A percentile compares a stretch with the other conserved stretches of the same genome.
Conservation (phyloP, 2,113 vertebrate genomes). For the Proteles cristata region DNA sequence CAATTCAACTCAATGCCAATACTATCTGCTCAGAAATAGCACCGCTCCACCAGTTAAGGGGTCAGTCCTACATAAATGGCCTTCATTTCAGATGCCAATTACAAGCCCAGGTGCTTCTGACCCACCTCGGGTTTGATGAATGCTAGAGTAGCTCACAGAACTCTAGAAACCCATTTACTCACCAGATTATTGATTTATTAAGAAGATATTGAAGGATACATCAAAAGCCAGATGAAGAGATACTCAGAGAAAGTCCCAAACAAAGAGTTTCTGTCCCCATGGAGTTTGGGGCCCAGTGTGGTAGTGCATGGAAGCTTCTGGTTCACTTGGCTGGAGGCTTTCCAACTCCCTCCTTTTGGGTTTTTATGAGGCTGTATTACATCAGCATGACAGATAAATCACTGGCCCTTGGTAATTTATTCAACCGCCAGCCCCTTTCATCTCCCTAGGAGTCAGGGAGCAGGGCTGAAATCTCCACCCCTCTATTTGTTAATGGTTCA, state of each 20-base stretch:
- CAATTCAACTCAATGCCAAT: not conserved
- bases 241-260: not conserved
- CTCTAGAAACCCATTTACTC: not conserved
- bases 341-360: not conserved
- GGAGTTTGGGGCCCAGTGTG: not conserved
- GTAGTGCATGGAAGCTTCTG: not conserved
- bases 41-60: not conserved
- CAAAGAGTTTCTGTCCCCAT: not conserved
- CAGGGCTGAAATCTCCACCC: not conserved
- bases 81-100: not conserved
- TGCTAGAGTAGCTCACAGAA: not conserved
- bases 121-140: not conserved
- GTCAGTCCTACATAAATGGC: not conserved
- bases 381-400: not conserved
- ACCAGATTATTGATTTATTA: not conserved
- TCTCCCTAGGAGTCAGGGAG: not conserved
- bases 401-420: not conserved
- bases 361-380: not conserved
- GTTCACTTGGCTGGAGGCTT: not conserved
- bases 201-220: not conserved
- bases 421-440: not conserved
- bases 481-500: not conserved
- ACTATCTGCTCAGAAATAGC: not conserved
- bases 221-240: not conserved
- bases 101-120: not conserved